Base-by-base conservation (phyloP, 2,113 vertebrate genomes). In the Lontra canadensis region DNA sequence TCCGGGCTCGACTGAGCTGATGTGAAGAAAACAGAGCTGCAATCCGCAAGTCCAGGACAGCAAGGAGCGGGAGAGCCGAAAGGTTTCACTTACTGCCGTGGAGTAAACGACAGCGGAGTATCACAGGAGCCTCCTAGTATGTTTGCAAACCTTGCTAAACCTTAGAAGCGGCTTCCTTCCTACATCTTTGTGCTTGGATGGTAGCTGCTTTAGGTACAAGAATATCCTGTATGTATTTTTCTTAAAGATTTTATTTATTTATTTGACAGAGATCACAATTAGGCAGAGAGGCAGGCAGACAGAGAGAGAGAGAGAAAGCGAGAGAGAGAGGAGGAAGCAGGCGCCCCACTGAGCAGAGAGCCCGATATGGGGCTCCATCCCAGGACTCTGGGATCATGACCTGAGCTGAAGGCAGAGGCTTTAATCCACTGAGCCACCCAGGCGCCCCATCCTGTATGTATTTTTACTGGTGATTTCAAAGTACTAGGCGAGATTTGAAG, bases 71-170 rank as follows among this genome's bases (percentile, higher is more conserved):
- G 1, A 55, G n/a, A 25, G 26, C 81, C 84, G 92, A 84, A 79
- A 96, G 96, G 49, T 87, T 92, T 97, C 88, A 95, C 86, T 92
- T 42, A 81, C 93, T 97, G 88, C 80, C 79, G 95, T 90, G 82
- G n/a, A 49, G 79, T 52, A 89, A 65, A 85, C 71, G 91, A 78
- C 90, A 90, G 57, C 14, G 4, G 74, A 49, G 63, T 61, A 49
- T 81, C 94, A 26, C 25, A 67, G 90, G 81, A 49, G 59, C 90
- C 94, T 52, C 25, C 81, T 29, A 55, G 65, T 83, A 82, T 94
- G 84, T 94, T 93, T 91, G 83, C 88, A 97, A 71, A 85, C 80
- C 92, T 90, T 74, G 44, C 85, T 93, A 52, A 59, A 96, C 65
- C 42, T 49, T 55, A 34, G 52, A 88, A 83, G 90, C 42, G 31